Conservation (phyloP, 2,888 invertebrate species). For the Chloromyia formosa region DNA sequence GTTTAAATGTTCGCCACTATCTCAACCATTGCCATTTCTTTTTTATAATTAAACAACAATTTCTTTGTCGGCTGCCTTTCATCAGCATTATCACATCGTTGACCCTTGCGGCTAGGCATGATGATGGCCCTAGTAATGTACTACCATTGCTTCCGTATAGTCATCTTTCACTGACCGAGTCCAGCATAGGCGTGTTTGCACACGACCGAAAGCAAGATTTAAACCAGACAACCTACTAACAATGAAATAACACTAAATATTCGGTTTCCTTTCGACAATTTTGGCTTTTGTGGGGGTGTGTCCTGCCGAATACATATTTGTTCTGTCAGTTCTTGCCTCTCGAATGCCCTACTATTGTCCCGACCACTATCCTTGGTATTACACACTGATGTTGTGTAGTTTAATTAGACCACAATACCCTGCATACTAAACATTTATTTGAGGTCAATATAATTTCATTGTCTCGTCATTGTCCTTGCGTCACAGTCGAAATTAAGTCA, state of each 20-base stretch:
- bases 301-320: background rate
- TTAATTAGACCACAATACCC: slow-evolving; percentile 8
- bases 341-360: background rate
- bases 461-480: slow-evolving; percentile 25
- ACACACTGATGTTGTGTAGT: background rate
- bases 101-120: background rate
- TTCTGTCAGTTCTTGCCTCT: background rate
- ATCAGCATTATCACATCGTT: slow-evolving; percentile 41
- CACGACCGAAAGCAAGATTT: background rate
- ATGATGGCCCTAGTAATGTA: no score
- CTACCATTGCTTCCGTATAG: background rate
- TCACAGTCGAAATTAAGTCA: slow-evolving; percentile 39
- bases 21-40: background rate
- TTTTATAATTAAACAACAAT: slow-evolving; percentile 35
- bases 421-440: slow-evolving; percentile 30
- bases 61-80: slow-evolving; percentile 12
- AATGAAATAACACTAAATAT: background rate
- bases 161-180: background rate
- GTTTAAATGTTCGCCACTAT: background rate
- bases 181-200: background rate
- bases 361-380: background rate
- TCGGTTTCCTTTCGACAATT: background rate
- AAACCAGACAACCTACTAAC: background rate
- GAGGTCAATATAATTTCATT: slow-evolving; percentile 26
- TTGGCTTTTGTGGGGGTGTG: background rate